phyloP scores from a whole-genome alignment of 2,888 invertebrate genomes.

The Fragum sueziense region DNA sequence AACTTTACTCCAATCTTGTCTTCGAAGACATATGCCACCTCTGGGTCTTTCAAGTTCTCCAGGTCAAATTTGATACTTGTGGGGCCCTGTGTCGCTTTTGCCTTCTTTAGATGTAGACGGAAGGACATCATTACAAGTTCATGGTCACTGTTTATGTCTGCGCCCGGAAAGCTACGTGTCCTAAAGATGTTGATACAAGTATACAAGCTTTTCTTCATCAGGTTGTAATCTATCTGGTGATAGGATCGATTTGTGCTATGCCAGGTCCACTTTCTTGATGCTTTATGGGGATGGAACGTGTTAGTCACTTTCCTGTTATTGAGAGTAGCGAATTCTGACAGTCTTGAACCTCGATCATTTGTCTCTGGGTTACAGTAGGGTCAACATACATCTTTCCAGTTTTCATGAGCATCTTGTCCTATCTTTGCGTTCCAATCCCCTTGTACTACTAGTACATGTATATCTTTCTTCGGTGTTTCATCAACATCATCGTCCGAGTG shows the following conservation, averaged over 20 bases:
- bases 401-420: conserved; percentile 25
- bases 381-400: conserved; percentile 37
- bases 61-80: conserved; percentile 20
- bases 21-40: conserved; percentile 19
- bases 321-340: conserved; percentile 45
- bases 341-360: conserved; percentile 38
- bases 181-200: conserved; percentile 33
- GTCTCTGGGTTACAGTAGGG: conserved; percentile 23
- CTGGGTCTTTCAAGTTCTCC: too few species aligned
- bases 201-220: conserved; percentile 32
- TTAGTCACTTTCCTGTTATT: conserved; percentile 31
- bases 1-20: conserved; percentile 12
- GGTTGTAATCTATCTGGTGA: conserved; percentile 49
- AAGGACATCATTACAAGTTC: too few species aligned
- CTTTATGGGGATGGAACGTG: too few species aligned
- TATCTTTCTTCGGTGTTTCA: too few species aligned
- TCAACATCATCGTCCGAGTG: too few species aligned
- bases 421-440: not conserved
- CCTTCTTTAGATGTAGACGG: conserved; percentile 18
- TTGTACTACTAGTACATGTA: conserved; percentile 28
- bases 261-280: conserved; percentile 37
- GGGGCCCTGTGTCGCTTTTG: conserved; percentile 26
- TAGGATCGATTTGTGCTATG: not conserved
- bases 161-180: conserved; percentile 33
- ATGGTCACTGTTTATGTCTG: too few species aligned